Conservation (phyloP, 2,113 vertebrate species). For the Rhea pennata region DNA sequence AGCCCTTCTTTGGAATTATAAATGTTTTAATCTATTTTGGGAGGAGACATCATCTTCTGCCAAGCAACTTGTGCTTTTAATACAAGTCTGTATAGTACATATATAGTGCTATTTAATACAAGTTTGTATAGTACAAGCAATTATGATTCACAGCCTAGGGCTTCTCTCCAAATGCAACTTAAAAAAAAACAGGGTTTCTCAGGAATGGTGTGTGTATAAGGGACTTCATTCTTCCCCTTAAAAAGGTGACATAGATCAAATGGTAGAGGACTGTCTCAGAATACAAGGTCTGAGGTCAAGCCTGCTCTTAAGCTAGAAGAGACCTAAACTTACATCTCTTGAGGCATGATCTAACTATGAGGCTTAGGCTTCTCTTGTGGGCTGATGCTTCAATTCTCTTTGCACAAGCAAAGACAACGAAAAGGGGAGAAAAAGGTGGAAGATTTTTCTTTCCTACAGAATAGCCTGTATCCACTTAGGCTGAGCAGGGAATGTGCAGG, state of each 20-base stretch:
- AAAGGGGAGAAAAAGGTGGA: not conserved
- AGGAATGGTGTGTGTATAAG: not conserved
- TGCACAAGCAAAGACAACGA: not conserved
- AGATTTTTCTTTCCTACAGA: not conserved
- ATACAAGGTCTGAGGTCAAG: not conserved
- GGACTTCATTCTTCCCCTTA: not conserved
- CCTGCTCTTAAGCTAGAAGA: not conserved
- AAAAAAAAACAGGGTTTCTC: not conserved
- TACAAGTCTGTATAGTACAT: too few relatives aligned
- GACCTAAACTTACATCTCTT: not conserved
- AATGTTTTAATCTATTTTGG: not conserved
- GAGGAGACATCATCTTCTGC: not conserved
- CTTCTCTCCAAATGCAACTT: not conserved
- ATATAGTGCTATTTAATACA: too few relatives aligned
- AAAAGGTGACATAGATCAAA: not conserved
- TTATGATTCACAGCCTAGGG: not conserved
- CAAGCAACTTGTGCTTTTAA: not conserved
- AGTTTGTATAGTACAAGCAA: too few relatives aligned
- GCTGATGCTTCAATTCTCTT: not conserved
- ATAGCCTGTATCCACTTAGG: not conserved
- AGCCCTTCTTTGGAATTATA: not conserved
- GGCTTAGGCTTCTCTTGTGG: not conserved
- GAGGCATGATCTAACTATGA: not conserved
- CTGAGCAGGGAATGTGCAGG: not conserved
- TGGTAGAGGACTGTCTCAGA: not conserved